Evolutionary conservation across 2,888 invertebrate genomes (phyloP).

Genomic region (Cepaea hortensis): DNA sequence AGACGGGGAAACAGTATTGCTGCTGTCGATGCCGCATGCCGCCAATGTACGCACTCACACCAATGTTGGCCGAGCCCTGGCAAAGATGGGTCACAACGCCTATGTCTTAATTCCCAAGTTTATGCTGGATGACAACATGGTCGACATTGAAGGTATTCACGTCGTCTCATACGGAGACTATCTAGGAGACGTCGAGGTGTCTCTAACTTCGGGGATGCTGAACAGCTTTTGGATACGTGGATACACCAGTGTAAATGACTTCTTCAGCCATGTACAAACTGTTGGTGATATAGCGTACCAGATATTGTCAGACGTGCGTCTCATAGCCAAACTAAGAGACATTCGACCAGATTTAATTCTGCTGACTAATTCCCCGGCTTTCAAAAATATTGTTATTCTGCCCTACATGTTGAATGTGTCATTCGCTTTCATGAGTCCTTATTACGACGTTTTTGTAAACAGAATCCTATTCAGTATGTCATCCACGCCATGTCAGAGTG

Average conservation of each 20-base stretch:
- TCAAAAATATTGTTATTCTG: conserved; percentile 42
- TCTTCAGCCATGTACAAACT: neutral
- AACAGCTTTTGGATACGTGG: neutral
- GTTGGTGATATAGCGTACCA: neutral
- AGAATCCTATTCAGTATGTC: conserved; percentile 44
- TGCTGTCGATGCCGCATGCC: conserved; percentile 29
- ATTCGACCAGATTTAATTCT: conserved; percentile 41
- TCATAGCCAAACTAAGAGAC: conserved; percentile 32
- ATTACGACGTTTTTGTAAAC: conserved; percentile 30
- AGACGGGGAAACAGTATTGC: conserved; percentile 2
- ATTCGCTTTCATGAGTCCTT: conserved; percentile 44
- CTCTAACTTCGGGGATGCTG: neutral
- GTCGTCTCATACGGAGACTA: conserved; percentile 29
- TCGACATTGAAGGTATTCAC: conserved; percentile 19
- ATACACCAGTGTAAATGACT: neutral
- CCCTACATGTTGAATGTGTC: conserved; percentile 47
- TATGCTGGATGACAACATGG: conserved; percentile 18
- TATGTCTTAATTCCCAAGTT: conserved; percentile 25
- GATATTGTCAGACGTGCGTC: neutral
- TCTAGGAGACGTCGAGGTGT: conserved; percentile 5
- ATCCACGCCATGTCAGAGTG: conserved; percentile 32
- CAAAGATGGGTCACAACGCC: conserved; percentile 38
- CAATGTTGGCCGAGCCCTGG: conserved; percentile 42
- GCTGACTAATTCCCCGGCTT: conserved; percentile 33
- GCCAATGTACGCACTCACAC: conserved; percentile 41